phyloP scores from a whole-genome alignment of 2,797 vertebrate genomes.

The Capromys pilorides region DNA sequence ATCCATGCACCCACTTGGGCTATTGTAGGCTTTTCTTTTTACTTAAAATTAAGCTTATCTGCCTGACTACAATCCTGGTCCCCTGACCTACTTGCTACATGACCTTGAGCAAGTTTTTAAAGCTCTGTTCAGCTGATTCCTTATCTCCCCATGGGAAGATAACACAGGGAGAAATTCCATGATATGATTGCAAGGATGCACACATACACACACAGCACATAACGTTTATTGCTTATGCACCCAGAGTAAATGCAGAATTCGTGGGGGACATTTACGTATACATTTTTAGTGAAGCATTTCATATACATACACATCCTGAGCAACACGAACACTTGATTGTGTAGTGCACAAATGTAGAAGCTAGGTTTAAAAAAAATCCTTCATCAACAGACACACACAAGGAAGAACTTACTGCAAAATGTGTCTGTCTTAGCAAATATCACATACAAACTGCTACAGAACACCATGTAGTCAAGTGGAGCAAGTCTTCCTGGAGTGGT shows the following conservation, averaged over 20 bases:
- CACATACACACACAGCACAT: background rate
- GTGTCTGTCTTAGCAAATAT: background rate
- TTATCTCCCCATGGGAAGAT: background rate
- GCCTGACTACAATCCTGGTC: background rate
- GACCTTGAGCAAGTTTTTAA: background rate
- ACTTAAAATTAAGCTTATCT: background rate
- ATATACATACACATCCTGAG: background rate
- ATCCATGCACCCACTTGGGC: background rate
- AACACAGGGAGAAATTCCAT: background rate
- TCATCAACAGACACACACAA: background rate
- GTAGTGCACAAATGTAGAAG: background rate
- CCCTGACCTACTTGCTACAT: background rate
- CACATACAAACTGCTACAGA: background rate
- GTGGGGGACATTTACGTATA: background rate
- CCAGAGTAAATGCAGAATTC: background rate
- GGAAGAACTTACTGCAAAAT: background rate
- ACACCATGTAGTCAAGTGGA: background rate
- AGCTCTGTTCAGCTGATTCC: background rate
- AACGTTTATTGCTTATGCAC: background rate
- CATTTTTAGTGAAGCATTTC: background rate
- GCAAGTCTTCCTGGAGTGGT: background rate
- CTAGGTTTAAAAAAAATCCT: background rate
- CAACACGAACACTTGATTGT: background rate
- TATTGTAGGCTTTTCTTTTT: background rate
- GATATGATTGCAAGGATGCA: background rate